Conservation (phyloP, 2,113 vertebrate genomes). For the Sinocyclocheilus anshuiensis region DNA sequence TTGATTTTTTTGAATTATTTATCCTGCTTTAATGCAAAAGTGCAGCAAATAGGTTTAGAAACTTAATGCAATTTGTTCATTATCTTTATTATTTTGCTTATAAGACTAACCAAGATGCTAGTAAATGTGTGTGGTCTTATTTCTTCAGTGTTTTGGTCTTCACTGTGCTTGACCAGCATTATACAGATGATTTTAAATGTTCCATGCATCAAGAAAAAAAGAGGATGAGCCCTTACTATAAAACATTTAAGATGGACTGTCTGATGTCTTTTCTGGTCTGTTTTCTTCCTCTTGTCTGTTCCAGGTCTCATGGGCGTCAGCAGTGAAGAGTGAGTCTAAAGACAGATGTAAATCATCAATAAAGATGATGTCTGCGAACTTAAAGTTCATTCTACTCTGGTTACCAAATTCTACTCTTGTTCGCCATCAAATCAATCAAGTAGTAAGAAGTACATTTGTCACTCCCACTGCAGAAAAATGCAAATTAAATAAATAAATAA, state of each 20-base stretch:
- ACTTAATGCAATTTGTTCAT: background rate
- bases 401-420: slow-evolving; percentile 27
- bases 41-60: background rate
- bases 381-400: background rate
- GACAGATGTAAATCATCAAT: slow-evolving; percentile 14
- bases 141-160: background rate
- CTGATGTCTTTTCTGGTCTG: slow-evolving; percentile 15
- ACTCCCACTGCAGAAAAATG: too few relatives aligned
- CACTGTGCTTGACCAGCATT: slow-evolving; percentile 20
- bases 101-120: background rate
- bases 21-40: background rate
- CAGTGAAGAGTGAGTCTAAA: slow-evolving; percentile 8
- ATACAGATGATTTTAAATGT: slow-evolving; percentile 47
- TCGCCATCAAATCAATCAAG: background rate
- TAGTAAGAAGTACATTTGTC: slow-evolving; percentile 12
- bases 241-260: slow-evolving; percentile 21
- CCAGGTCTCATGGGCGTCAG: slow-evolving; percentile 29
- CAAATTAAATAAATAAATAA: too few relatives aligned
- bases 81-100: background rate
- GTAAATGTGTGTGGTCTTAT: slow-evolving; percentile 44
- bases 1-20: background rate
- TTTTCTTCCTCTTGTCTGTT: slow-evolving; percentile 18
- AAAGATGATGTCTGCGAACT: background rate
- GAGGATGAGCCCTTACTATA: background rate
- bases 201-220: slow-evolving; percentile 36